Percentiles rank a stretch among this genome's conserved stretches.
Evolutionary conservation across 1,140 invertebrate species (phyloP).

Genomic region (Drosophila hydei): DNA sequence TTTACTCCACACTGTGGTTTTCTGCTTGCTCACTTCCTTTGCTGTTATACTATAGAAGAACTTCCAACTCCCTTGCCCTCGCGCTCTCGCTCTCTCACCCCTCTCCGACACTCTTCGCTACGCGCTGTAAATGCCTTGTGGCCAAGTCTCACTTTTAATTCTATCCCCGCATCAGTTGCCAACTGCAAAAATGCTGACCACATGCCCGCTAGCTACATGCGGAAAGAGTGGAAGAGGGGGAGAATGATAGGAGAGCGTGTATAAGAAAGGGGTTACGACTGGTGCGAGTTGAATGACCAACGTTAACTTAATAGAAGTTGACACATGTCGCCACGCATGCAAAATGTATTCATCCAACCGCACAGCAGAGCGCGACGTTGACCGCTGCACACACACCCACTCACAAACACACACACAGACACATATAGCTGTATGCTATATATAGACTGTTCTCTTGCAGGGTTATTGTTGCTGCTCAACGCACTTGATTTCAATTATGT

Average conservation of each 20-base stretch:
- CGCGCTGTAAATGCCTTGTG: conserved; percentile 11
- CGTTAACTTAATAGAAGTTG: conserved; percentile 80
- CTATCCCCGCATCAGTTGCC: conserved; percentile 29
- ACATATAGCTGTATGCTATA: background rate
- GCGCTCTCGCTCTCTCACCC: background rate
- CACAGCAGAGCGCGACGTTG: conserved; percentile 34
- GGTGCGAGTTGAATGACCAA: conserved; percentile 71
- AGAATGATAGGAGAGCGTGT: background rate
- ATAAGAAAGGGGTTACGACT: background rate
- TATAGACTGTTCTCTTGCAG: conserved; percentile 4
- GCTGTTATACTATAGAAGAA: too few species aligned
- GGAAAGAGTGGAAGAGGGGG: background rate
- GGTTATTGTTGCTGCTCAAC: conserved; percentile 42
- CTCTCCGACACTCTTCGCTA: too few species aligned
- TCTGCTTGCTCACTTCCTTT: background rate
- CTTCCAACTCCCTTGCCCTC: background rate
- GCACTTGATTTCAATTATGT: conserved; percentile 68
- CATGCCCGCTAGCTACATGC: conserved; percentile 12
- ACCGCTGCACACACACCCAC: conserved; percentile 25
- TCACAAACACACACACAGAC: conserved; percentile 5
- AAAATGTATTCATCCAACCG: conserved; percentile 77
- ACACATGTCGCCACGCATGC: conserved; percentile 80
- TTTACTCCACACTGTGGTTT: conserved; percentile 21
- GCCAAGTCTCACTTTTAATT: conserved; percentile 39
- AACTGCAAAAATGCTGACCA: conserved; percentile 34